Conservation (phyloP, 2,113 vertebrate genomes). For the Zosterops hypoxanthus region DNA sequence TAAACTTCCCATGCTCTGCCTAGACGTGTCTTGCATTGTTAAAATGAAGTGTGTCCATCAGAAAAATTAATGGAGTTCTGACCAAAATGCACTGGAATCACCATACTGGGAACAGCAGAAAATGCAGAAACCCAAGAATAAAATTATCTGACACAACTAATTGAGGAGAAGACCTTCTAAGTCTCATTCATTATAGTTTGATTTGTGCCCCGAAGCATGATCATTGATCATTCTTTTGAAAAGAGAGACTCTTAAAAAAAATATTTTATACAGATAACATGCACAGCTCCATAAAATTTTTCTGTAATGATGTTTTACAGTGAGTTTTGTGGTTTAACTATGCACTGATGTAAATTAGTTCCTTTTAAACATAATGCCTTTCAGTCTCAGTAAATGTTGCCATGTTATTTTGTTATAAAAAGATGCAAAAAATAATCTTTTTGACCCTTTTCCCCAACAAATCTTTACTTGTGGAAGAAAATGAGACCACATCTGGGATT, state of each 20-base stretch:
- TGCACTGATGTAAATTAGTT: background rate
- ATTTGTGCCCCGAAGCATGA: background rate
- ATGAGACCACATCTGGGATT: background rate
- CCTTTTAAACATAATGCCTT: background rate
- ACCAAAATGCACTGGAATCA: background rate
- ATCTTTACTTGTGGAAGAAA: background rate
- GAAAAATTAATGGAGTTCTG: background rate
- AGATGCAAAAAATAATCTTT: background rate
- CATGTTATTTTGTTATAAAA: background rate
- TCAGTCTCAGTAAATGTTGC: background rate
- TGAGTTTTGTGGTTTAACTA: constrained; percentile 4
- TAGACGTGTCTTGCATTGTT: background rate
- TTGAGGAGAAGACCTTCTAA: background rate
- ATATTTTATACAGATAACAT: background rate
- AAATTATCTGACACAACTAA: background rate
- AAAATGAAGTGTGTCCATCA: background rate
- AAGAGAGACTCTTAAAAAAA: background rate
- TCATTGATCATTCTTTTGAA: background rate
- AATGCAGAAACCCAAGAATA: background rate
- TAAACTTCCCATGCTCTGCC: background rate
- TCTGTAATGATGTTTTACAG: background rate
- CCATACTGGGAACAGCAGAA: background rate
- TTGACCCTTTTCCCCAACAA: background rate
- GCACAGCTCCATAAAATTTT: background rate
- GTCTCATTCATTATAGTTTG: background rate